Conservation (phyloP, 2,888 invertebrate species). For the Ectemnius lituratus region DNA sequence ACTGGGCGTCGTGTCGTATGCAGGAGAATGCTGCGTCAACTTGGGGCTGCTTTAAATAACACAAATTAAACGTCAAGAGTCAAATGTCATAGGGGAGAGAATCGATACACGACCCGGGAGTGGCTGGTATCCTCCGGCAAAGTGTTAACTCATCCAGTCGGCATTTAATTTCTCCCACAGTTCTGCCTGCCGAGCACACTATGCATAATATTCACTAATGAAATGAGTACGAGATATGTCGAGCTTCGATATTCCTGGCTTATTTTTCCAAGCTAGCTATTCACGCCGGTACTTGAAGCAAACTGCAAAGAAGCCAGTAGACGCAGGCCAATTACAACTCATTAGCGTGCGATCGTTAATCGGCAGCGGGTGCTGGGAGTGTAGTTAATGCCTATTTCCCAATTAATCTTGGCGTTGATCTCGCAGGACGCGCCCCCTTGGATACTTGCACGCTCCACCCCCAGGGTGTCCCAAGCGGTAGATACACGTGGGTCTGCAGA, state of each 20-base stretch:
- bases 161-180: not conserved
- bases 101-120: constrained; percentile 6
- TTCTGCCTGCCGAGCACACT: not conserved
- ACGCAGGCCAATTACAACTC: constrained; percentile 4
- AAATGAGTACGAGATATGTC: not conserved
- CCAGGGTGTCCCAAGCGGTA: not conserved
- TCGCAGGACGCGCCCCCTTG: constrained; percentile 32
- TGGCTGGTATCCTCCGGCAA: not conserved
- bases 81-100: constrained; percentile 7
- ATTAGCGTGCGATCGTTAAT: not conserved
- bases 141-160: constrained; percentile 3
- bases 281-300: not conserved
- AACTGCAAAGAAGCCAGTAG: constrained; percentile 3
- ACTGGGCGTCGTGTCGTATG: not conserved
- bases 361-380: constrained; percentile 15
- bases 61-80: not conserved
- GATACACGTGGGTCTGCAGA: constrained; percentile 28
- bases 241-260: not conserved
- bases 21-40: not conserved
- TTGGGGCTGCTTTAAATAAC: not conserved
- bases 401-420: constrained; percentile 42
- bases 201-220: not conserved
- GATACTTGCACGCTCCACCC: constrained; percentile 11
- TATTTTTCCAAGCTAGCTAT: no score
- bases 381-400: constrained; percentile 49